phyloP scores from a whole-genome alignment of 2,113 vertebrate species.

The Blennius ocellaris region DNA sequence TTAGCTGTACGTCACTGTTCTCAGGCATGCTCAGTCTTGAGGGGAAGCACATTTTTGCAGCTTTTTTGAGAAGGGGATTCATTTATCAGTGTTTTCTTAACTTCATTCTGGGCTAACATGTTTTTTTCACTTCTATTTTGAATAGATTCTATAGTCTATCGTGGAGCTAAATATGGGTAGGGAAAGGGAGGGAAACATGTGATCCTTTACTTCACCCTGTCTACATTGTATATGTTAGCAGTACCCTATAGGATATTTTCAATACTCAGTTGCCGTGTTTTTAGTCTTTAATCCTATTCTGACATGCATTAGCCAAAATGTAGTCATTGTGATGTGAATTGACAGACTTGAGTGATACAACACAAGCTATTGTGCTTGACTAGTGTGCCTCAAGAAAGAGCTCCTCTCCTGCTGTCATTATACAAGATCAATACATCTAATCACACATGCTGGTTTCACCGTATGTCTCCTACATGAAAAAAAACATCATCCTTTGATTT shows the following conservation, averaged over 20 bases:
- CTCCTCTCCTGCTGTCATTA: background rate
- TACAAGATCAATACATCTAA: constrained; percentile 6
- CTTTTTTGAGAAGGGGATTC: background rate
- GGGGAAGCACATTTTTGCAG: background rate
- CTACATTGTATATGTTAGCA: no score
- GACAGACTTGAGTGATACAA: no score
- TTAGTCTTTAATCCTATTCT: no score
- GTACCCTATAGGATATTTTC: no score
- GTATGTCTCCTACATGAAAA: background rate
- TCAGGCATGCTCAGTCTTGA: background rate
- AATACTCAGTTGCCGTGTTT: no score
- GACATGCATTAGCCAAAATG: no score
- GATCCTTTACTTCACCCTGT: no score
- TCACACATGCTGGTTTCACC: constrained; percentile 1
- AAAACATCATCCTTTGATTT: constrained; percentile 23
- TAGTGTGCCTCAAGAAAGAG: background rate
- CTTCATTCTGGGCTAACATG: constrained; percentile 5
- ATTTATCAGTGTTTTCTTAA: background rate
- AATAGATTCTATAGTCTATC: no score
- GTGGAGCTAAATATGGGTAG: no score
- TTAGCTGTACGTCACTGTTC: background rate
- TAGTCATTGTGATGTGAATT: no score
- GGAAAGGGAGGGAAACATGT: no score
- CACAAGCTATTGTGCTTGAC: no score
- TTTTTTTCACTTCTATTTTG: background rate